Evolutionary conservation across 1,140 invertebrate species (phyloP).

Genomic region (Pachypeltis micranthus): DNA sequence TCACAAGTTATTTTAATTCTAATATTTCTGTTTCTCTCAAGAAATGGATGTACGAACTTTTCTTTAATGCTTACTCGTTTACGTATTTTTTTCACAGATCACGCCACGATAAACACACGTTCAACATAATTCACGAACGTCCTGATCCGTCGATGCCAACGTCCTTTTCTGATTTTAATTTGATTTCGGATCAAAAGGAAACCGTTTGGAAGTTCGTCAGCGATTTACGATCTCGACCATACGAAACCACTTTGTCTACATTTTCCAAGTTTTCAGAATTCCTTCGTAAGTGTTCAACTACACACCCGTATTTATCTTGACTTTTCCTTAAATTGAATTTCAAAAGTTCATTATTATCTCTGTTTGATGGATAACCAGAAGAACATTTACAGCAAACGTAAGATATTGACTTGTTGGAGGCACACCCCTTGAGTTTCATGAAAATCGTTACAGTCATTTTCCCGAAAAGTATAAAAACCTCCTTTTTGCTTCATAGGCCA

Average conservation of each 20-base stretch:
- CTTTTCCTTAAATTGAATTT: slow-evolving; percentile 10
- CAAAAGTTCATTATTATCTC: too few relatives aligned
- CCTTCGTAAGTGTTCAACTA: slow-evolving; percentile 33
- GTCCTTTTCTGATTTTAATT: slow-evolving; percentile 72
- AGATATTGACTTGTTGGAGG: too few relatives aligned
- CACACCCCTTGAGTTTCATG: too few relatives aligned
- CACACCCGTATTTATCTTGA: slow-evolving; percentile 15
- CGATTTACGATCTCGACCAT: slow-evolving; percentile 60
- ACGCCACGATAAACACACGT: slow-evolving; percentile 54
- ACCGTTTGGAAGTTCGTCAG: slow-evolving; percentile 56
- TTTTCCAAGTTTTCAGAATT: slow-evolving; percentile 71
- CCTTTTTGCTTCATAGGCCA: too few relatives aligned
- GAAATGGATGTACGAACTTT: too few relatives aligned
- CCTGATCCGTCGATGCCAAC: slow-evolving; percentile 56
- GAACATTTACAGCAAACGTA: too few relatives aligned
- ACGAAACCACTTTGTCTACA: slow-evolving; percentile 65
- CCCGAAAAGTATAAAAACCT: too few relatives aligned
- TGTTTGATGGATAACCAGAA: too few relatives aligned
- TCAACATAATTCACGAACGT: slow-evolving; percentile 50
- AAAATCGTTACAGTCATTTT: too few relatives aligned
- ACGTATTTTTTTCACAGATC: slow-evolving; percentile 42
- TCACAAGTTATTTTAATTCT: neutral
- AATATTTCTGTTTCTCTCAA: too few relatives aligned
- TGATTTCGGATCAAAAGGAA: slow-evolving; percentile 59
- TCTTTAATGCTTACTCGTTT: slow-evolving; percentile 6